Evolutionary conservation across 2,797 vertebrate genomes (phyloP).

Genomic region (Parauchenoglanis ngamensis): DNA sequence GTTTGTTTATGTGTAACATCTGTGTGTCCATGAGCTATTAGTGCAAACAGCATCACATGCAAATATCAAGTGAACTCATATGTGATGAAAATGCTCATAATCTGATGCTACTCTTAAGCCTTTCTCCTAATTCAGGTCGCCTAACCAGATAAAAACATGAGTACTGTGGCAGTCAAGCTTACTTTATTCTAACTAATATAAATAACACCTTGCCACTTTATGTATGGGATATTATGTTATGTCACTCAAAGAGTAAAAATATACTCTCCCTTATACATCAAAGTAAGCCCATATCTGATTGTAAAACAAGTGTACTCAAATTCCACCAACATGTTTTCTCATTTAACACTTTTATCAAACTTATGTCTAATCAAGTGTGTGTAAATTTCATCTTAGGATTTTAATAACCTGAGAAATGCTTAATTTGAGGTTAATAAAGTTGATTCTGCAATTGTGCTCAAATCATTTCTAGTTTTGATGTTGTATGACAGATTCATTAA

Average conservation of each 20-base stretch:
- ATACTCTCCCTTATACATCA: background rate
- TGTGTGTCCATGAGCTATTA: background rate
- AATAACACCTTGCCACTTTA: background rate
- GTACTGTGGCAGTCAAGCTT: background rate
- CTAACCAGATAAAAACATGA: background rate
- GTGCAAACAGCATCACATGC: conserved; percentile 4
- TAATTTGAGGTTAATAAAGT: background rate
- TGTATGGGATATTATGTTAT: background rate
- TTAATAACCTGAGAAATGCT: background rate
- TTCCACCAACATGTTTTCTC: background rate
- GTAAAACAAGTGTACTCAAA: background rate
- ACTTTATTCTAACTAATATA: background rate
- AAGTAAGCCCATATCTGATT: background rate
- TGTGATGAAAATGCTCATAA: background rate
- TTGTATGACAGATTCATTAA: background rate
- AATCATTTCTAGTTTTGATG: background rate
- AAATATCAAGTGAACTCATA: background rate
- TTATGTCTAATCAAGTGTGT: background rate
- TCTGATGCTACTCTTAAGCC: background rate
- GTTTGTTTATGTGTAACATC: conserved; percentile 11
- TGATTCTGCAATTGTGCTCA: background rate
- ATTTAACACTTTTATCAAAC: background rate
- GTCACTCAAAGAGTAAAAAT: background rate
- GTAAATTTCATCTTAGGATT: background rate
- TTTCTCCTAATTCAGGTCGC: background rate